These are phyloP conservation scores for Portevinia maculata DNA, from an alignment of 2,888 invertebrate species.

Conservation along the genomic window DNA sequence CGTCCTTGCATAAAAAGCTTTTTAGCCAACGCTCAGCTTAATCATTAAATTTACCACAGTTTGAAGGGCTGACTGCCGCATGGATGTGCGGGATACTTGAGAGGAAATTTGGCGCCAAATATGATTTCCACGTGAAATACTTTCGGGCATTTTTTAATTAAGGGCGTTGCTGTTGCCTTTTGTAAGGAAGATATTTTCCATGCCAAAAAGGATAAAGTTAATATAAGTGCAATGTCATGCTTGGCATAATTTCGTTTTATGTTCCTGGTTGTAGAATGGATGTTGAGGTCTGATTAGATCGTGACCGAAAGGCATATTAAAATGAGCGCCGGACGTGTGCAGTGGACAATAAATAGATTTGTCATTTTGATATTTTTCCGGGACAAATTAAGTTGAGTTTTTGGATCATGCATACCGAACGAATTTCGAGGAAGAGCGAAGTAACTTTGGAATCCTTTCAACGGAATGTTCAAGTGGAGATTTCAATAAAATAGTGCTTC, in stretches of 20 bases:
- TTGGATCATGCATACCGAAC: too few species aligned
- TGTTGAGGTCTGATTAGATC: slow-evolving; percentile 12
- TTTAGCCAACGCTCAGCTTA: slow-evolving; percentile 63
- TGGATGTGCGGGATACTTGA: slow-evolving; percentile 22
- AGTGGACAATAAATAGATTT: slow-evolving; percentile 58
- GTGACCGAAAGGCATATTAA: slow-evolving; percentile 57
- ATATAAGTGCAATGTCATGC: slow-evolving; percentile 55
- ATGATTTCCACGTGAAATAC: slow-evolving; percentile 73
- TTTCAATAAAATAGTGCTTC: too few species aligned
- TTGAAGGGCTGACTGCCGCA: slow-evolving; percentile 1
- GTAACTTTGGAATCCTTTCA: too few species aligned
- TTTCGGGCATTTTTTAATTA: slow-evolving; percentile 74
- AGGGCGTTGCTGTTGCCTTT: slow-evolving; percentile 53
- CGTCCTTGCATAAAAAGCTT: slow-evolving; percentile 45
- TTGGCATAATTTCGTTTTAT: slow-evolving; percentile 55
- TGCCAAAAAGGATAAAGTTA: slow-evolving; percentile 26
- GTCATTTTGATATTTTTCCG: slow-evolving; percentile 56
- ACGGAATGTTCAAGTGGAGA: too few species aligned
- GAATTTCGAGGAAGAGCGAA: too few species aligned
- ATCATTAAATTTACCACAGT: slow-evolving; percentile 64
- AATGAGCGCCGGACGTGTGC: slow-evolving; percentile 23
- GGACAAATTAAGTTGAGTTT: background rate
- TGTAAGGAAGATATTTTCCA: background rate
- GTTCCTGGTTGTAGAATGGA: slow-evolving; percentile 22
- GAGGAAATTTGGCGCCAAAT: slow-evolving; percentile 73